phyloP scores from a whole-genome alignment of 1,140 invertebrate genomes.

The Atta colombica region DNA sequence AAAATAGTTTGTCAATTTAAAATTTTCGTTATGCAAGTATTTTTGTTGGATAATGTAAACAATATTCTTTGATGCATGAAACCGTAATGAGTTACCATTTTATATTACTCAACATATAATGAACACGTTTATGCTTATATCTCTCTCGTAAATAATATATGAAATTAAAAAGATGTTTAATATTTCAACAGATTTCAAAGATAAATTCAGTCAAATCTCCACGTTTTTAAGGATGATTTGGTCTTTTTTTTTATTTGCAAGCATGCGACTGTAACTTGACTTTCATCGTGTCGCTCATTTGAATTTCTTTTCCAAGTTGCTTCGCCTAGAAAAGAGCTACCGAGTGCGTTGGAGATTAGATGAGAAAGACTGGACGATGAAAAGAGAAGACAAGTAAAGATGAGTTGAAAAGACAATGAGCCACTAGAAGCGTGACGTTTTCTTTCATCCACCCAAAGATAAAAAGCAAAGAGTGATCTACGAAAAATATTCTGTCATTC shows the following conservation, averaged over 20 bases:
- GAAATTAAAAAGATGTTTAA: conserved; percentile 47
- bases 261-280: conserved; percentile 51
- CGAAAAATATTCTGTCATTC: not conserved
- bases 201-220: conserved; percentile 59
- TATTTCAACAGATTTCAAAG: conserved; percentile 56
- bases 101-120: conserved; percentile 4
- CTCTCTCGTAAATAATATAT: not conserved
- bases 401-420: conserved; percentile 56
- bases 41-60: conserved; percentile 13
- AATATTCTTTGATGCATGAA: conserved; percentile 33
- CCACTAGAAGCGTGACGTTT: conserved; percentile 52
- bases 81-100: conserved; percentile 16
- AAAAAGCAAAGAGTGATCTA: conserved; percentile 55
- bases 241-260: conserved; percentile 42
- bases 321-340: conserved; percentile 39
- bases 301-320: conserved; percentile 55
- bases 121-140: conserved; percentile 10
- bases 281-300: conserved; percentile 61
- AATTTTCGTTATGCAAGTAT: not conserved
- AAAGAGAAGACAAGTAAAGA: conserved; percentile 45
- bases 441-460: conserved; percentile 58
- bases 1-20: not conserved
- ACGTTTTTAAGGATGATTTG: conserved; percentile 46
- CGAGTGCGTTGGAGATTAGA: conserved; percentile 24
- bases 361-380: conserved; percentile 16